Conservation (phyloP, 2,113 vertebrate genomes). For the Spheniscus mendiculus region DNA sequence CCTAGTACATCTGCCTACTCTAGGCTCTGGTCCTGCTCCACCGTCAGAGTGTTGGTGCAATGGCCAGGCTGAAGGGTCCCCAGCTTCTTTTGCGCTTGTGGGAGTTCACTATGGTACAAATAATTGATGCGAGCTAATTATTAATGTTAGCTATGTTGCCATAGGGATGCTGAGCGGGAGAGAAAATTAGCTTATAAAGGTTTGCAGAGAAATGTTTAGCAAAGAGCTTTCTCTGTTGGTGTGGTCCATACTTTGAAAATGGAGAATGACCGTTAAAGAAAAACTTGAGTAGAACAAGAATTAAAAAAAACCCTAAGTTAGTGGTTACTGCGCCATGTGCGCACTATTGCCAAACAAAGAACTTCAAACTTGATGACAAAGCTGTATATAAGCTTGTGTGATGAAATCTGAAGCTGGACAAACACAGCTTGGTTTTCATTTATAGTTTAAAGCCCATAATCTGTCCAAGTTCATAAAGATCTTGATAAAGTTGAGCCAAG, state of each 20-base stretch:
- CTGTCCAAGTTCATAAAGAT: not conserved
- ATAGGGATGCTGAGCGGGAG: not conserved
- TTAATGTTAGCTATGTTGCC: not conserved
- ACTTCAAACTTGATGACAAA: conserved; percentile 49
- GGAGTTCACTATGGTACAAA: not conserved
- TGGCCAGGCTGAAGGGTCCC: not conserved
- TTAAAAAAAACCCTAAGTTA: not conserved
- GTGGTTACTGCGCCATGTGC: not conserved
- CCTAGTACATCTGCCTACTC: not conserved
- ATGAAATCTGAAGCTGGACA: conserved; percentile 16
- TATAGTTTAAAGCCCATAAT: not conserved
- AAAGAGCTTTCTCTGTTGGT: not conserved
- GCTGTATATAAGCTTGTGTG: not conserved
- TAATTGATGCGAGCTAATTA: not conserved
- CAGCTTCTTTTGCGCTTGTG: not conserved
- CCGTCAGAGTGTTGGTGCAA: not conserved
- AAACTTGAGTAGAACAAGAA: not conserved
- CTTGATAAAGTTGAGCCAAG: not conserved
- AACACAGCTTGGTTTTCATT: conserved; percentile 24
- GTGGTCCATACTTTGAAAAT: not conserved
- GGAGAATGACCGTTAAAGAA: not conserved
- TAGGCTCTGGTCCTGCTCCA: not conserved
- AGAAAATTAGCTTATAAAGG: not conserved
- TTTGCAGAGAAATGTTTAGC: not conserved
- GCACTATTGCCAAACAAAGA: not conserved